Evolutionary conservation across 2,113 vertebrate genomes (phyloP).

Genomic region (Phoxinus phoxinus): DNA sequence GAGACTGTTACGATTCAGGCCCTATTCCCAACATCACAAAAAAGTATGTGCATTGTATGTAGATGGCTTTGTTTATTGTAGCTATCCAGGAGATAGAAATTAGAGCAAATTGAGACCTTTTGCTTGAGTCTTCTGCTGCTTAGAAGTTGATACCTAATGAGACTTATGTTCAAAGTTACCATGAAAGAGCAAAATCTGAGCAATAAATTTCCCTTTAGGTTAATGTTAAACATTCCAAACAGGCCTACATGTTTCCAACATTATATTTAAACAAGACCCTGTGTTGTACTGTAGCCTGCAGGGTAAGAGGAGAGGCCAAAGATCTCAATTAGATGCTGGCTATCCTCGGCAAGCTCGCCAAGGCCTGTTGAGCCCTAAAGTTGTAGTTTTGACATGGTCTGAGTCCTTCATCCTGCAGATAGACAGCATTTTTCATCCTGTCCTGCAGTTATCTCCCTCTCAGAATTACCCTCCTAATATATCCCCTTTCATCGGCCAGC

Average conservation of each 20-base stretch:
- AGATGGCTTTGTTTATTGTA: not conserved
- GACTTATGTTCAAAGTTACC: not conserved
- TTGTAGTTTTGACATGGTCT: constrained; percentile 75
- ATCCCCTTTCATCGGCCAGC: constrained; percentile 63
- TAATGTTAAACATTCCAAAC: not conserved
- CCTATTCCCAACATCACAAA: not conserved
- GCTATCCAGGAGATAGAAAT: not conserved
- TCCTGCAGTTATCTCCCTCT: constrained; percentile 76
- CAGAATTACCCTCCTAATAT: constrained; percentile 72
- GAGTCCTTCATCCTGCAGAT: constrained; percentile 65
- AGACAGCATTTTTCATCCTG: constrained; percentile 76
- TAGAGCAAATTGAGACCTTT: not conserved
- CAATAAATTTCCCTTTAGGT: not conserved
- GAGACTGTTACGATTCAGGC: constrained; percentile 65
- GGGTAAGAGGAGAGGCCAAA: not conserved
- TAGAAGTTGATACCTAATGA: not conserved
- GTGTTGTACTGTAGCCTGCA: not conserved
- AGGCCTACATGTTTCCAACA: not conserved
- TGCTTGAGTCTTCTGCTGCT: not conserved
- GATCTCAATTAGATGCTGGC: constrained; percentile 38
- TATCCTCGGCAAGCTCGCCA: constrained; percentile 63
- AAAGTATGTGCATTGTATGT: not conserved
- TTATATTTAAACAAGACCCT: not conserved
- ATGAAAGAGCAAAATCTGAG: not conserved
- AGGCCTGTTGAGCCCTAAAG: constrained; percentile 75